These are phyloP conservation scores for Hemitrygon akajei DNA, from an alignment of 2,797 vertebrate species.

Conservation along the genomic window DNA sequence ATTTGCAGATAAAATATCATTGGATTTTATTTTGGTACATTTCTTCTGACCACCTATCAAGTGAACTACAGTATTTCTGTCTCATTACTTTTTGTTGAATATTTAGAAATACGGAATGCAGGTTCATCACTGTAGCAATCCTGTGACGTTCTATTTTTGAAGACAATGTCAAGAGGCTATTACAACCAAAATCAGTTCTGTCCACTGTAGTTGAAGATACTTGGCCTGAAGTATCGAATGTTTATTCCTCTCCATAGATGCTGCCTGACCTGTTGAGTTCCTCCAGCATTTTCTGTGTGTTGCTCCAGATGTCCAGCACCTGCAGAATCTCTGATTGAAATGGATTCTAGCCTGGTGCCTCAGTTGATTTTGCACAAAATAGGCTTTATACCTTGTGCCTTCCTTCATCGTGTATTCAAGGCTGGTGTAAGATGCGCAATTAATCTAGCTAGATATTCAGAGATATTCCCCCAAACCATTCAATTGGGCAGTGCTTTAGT, in stretches of 20 bases:
- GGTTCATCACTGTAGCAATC: background rate
- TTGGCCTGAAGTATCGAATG: too few species aligned
- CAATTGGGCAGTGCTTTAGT: background rate
- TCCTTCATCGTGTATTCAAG: background rate
- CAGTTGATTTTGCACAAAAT: background rate
- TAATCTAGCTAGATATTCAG: background rate
- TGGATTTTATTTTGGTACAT: too few species aligned
- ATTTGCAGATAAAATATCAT: too few species aligned
- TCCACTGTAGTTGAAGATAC: background rate
- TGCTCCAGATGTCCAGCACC: too few species aligned
- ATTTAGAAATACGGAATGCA: background rate
- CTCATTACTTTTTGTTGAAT: background rate
- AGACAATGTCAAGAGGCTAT: background rate
- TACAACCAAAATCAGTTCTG: background rate
- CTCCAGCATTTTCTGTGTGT: too few species aligned
- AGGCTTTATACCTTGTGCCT: too few species aligned
- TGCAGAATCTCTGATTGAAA: background rate
- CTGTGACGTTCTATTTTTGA: background rate
- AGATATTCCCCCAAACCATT: background rate
- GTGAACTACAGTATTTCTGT: background rate
- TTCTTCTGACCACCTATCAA: background rate
- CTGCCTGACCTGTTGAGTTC: too few species aligned
- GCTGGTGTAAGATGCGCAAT: background rate
- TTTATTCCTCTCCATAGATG: too few species aligned
- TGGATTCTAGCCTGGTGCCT: background rate